Evolutionary conservation across 2,888 invertebrate genomes (phyloP).

Genomic region (Ophioninae sp.): DNA sequence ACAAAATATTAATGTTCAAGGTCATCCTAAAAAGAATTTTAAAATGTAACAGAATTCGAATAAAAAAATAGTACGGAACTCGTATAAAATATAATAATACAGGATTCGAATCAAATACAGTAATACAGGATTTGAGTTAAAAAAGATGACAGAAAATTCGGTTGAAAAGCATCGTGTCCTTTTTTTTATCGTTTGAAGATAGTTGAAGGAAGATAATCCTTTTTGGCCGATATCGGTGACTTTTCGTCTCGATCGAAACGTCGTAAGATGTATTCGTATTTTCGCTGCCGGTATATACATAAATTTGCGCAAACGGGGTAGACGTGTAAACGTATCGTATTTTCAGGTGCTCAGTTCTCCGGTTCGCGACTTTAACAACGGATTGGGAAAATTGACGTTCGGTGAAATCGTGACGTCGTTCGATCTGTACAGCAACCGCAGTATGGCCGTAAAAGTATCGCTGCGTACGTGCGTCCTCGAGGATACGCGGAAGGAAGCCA

Average conservation of each 20-base stretch:
- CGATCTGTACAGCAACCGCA: constrained; percentile 86
- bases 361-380: constrained; percentile 87
- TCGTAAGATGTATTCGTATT: background rate
- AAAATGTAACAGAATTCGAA: no score
- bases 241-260: background rate
- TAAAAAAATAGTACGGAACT: no score
- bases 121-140: background rate
- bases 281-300: background rate
- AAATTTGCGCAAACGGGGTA: background rate
- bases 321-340: background rate
- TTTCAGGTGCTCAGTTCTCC: constrained; percentile 85
- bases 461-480: constrained; percentile 87
- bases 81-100: no score
- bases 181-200: background rate
- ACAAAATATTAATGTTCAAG: no score
- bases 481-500: constrained; percentile 88
- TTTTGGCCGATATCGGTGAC: background rate
- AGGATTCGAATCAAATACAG: no score
- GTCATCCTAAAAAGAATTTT: no score
- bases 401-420: constrained; percentile 86
- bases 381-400: constrained; percentile 87
- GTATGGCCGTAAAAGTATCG: constrained; percentile 87
- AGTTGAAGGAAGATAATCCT: no score
- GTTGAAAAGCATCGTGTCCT: background rate
- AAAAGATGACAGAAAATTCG: background rate